Percentiles rank a stretch among this genome's conserved stretches.
Evolutionary conservation across 2,888 invertebrate genomes (phyloP).

Genomic region (Tetropium fuscum): DNA sequence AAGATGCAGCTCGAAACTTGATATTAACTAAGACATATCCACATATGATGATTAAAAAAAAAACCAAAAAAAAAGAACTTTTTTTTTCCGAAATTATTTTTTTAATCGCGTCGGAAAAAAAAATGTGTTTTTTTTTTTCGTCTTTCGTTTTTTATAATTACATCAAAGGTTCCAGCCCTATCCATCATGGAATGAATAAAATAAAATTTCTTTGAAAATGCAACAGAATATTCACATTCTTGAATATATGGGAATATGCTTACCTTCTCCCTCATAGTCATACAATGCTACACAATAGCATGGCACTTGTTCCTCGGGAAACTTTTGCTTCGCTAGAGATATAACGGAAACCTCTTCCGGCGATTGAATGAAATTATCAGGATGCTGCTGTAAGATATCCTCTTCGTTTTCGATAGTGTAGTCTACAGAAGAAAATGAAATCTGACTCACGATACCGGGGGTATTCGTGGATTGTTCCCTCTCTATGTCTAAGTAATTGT

Average conservation of each 20-base stretch:
- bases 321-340: slow-evolving; percentile 46
- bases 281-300: slow-evolving; percentile 89
- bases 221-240: too few relatives aligned
- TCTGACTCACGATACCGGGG: slow-evolving; percentile 82
- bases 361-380: slow-evolving; percentile 72
- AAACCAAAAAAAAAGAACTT: too few relatives aligned
- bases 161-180: too few relatives aligned
- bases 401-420: slow-evolving; percentile 90
- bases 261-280: slow-evolving; percentile 91
- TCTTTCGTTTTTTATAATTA: too few relatives aligned
- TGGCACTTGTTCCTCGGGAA: slow-evolving; percentile 37
- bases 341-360: slow-evolving; percentile 68
- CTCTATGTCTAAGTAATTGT: slow-evolving; percentile 92
- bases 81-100: too few relatives aligned
- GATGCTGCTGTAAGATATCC: slow-evolving; percentile 69
- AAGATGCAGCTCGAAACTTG: too few relatives aligned
- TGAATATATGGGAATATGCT: neutral
- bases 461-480: slow-evolving; percentile 71
- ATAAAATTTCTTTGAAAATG: too few relatives aligned
- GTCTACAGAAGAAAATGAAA: slow-evolving; percentile 94
- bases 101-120: too few relatives aligned
- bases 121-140: too few relatives aligned
- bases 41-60: too few relatives aligned
- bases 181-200: too few relatives aligned
- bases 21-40: too few relatives aligned